Evolutionary conservation across 1,140 invertebrate genomes (phyloP), one percentile per base, ranked within the genome.

Genomic region (Drosophila ambigua): DNA sequence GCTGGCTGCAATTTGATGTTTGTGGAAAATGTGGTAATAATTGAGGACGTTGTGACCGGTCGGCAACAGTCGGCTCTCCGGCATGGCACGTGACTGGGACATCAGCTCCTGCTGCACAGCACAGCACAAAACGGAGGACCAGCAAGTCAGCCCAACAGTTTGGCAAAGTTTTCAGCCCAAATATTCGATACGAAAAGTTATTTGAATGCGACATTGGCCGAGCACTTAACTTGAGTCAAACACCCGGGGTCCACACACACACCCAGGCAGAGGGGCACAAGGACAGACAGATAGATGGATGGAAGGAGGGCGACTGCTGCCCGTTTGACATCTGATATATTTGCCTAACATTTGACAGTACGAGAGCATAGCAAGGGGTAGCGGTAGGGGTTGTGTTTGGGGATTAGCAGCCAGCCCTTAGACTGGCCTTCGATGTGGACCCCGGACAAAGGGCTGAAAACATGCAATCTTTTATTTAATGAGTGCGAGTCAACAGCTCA

Each of bases 381-480:
- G 31, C 7, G 9, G 16, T 15, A 31, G 16, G 16, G 45, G 28
- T 24, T 2, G 23, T 24, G 23, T 0, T 54, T 23, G 49, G 31
- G 69, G 77, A 87, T 87, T 85, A 87, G 78, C 82, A 87, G 78
- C 82, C 61, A 8, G 24, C 65, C 71, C 68, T 60, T 61, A 43
- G 53, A 15, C 49, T 23, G 11, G 53, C 48, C 55, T 44, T 23
- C 9, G 15, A 43, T 16, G 49, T 55, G 43, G 46, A 20, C 26
- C 61, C 16, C n/a, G 61, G 63, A 85, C 82, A 85, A 85, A 85
- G 67, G 82, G 83, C 82, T 87, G 82, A 73, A 85, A 85, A 79
- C 82, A 87, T 85, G 82, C 82, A 85, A 85, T 85, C 82, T 85
- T 85, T 85, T 85, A 87, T 85, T 85, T 85, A 85, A 85, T 85